A percentile compares a stretch with the other conserved stretches of the same genome.
Conservation (phyloP, 2,888 invertebrate genomes). For the Nomada goodeniana region DNA sequence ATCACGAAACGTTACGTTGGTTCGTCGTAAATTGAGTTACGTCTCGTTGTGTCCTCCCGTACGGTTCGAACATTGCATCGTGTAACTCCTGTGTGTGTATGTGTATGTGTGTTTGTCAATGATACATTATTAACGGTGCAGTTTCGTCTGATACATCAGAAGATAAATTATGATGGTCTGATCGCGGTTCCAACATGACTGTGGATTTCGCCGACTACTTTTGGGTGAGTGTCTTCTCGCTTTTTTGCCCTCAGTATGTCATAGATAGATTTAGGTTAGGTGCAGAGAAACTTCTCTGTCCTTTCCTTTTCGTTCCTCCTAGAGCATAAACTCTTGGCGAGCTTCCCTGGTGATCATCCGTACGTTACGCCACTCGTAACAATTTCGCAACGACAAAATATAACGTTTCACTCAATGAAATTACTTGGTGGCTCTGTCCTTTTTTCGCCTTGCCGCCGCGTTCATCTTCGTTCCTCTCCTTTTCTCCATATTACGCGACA, state of each 20-base stretch:
- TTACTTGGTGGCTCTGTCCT: constrained; percentile 13
- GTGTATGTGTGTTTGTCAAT: constrained; percentile 52
- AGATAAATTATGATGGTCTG: constrained; percentile 78
- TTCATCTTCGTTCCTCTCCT: constrained; percentile 26
- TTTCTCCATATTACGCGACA: constrained; percentile 32
- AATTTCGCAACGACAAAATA: constrained; percentile 19
- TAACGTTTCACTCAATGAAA: constrained; percentile 43
- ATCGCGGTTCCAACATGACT: constrained; percentile 85
- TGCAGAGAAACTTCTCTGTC: neutral
- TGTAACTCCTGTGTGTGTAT: constrained; percentile 28
- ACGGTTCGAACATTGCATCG: constrained; percentile 28
- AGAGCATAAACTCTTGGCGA: neutral
- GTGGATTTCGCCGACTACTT: constrained; percentile 87
- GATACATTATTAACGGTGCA: constrained; percentile 56
- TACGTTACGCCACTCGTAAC: constrained; percentile 17
- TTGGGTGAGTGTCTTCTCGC: constrained; percentile 84
- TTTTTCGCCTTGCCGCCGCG: constrained; percentile 15
- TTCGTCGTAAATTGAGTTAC: constrained; percentile 60
- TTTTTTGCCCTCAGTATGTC: constrained; percentile 32
- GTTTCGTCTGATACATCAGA: constrained; percentile 47
- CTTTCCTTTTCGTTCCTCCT: constrained; percentile 8
- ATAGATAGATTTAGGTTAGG: constrained; percentile 57
- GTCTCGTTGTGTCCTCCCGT: constrained; percentile 33
- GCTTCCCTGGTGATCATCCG: neutral
- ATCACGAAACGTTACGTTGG: constrained; percentile 53